Evolutionary conservation across 2,888 invertebrate genomes (phyloP).

Genomic region (Acrocyrtus sp.): DNA sequence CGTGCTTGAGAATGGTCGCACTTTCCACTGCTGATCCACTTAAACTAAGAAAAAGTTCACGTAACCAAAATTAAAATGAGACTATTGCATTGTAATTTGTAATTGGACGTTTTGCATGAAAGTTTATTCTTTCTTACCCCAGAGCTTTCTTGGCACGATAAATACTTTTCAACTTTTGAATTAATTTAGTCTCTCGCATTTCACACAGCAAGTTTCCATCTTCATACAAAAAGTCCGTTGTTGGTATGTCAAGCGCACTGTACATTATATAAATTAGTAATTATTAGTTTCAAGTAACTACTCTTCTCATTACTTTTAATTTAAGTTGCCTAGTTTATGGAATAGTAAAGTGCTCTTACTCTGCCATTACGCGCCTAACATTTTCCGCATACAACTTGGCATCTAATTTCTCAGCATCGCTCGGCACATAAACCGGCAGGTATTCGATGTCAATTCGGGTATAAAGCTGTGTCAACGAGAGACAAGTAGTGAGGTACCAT

Average conservation of each 20-base stretch:
- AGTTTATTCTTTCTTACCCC: too few relatives aligned
- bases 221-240: conserved; percentile 91
- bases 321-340: too few relatives aligned
- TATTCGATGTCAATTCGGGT: conserved; percentile 91
- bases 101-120: too few relatives aligned
- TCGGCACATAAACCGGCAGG: conserved; percentile 90
- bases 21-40: conserved; percentile 5
- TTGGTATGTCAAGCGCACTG: conserved; percentile 86
- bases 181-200: conserved; percentile 19
- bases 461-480: conserved; percentile 87
- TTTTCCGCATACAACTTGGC: conserved; percentile 90
- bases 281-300: too few relatives aligned
- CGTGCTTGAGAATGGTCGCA: background rate
- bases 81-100: too few relatives aligned
- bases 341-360: too few relatives aligned
- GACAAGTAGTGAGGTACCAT: conserved; percentile 89
- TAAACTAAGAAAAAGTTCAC: conserved; percentile 4
- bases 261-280: too few relatives aligned
- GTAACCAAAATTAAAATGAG: background rate
- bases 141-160: conserved; percentile 29
- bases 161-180: conserved; percentile 26
- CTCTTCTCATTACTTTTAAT: too few relatives aligned
- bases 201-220: conserved; percentile 66
- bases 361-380: conserved; percentile 90
- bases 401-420: conserved; percentile 84